Evolutionary conservation across 2,888 invertebrate genomes (phyloP).

Genomic region (Lymantria dispar): DNA sequence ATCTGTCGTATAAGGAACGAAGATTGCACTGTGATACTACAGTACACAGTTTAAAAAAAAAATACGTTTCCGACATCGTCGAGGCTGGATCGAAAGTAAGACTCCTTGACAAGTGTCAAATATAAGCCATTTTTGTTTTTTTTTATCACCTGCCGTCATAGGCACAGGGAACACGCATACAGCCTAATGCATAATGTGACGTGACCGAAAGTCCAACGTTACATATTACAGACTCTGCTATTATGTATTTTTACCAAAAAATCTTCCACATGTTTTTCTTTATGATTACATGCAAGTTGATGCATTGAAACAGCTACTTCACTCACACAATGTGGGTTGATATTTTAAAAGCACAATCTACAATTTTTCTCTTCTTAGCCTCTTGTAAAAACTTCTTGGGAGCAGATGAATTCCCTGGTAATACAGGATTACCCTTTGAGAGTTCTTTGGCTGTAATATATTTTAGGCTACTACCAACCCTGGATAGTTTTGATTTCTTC

Average conservation of each 20-base stretch:
- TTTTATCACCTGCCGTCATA: too few species aligned
- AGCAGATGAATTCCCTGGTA: neutral
- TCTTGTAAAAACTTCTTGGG: slow-evolving; percentile 4
- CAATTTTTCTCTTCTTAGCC: slow-evolving; percentile 21
- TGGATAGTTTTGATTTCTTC: slow-evolving; percentile 37
- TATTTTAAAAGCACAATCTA: slow-evolving; percentile 28
- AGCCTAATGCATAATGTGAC: too few species aligned
- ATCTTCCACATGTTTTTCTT: slow-evolving; percentile 17
- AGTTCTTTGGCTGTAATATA: neutral
- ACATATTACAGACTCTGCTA: slow-evolving; percentile 3
- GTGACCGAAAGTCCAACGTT: too few species aligned
- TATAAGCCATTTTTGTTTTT: too few species aligned
- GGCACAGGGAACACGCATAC: too few species aligned
- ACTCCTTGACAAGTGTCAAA: too few species aligned
- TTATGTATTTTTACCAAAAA: slow-evolving; percentile 10
- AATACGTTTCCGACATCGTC: too few species aligned
- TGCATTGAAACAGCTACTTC: slow-evolving; percentile 3
- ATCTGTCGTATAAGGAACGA: too few species aligned
- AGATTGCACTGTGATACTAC: too few species aligned
- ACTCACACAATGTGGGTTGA: slow-evolving; percentile 10
- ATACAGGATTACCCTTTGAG: neutral
- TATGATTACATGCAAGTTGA: slow-evolving; percentile 16
- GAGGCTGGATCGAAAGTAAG: too few species aligned
- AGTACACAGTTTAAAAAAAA: too few species aligned
- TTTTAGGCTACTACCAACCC: slow-evolving; percentile 34